Percentiles rank a stretch among this genome's conserved stretches.
Evolutionary conservation across 64 coral and sea anemone genomes (phyloP).

Genomic region (Stylophora pistillata): DNA sequence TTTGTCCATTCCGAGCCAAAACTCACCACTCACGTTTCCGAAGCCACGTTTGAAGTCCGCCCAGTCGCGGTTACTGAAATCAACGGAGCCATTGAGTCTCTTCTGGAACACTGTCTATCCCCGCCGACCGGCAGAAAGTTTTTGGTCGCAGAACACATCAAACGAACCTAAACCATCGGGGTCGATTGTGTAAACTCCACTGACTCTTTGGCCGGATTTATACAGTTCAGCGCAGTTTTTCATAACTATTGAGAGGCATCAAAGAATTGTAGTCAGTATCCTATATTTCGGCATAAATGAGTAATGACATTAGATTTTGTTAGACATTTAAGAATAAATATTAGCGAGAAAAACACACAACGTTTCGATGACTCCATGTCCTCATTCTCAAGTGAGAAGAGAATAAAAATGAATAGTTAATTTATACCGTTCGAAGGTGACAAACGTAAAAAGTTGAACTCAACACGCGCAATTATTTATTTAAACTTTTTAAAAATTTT

Average conservation of each 20-base stretch:
- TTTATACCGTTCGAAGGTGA: no score
- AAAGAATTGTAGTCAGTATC: neutral
- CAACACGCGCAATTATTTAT: no score
- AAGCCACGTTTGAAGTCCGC: constrained; percentile 33
- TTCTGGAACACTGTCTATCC: constrained; percentile 58
- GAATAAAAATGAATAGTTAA: no score
- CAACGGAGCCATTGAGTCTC: constrained; percentile 44
- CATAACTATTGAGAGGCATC: neutral
- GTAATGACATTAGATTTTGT: no score
- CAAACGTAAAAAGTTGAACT: no score
- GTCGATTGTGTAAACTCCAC: constrained; percentile 43
- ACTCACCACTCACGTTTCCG: constrained; percentile 27
- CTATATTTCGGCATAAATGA: no score
- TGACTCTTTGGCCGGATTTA: constrained; percentile 21
- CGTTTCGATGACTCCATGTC: no score
- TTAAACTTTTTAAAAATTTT: no score
- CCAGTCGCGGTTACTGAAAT: constrained; percentile 32
- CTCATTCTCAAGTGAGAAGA: no score
- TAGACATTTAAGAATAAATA: no score
- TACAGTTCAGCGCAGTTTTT: constrained; percentile 10
- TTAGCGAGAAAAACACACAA: no score
- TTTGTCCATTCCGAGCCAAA: constrained; percentile 62
- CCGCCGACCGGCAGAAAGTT: neutral
- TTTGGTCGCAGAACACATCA: constrained; percentile 46
- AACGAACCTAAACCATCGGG: constrained; percentile 50